Base-by-base conservation (phyloP, 2,888 invertebrate species). In the Tetropium fuscum region DNA sequence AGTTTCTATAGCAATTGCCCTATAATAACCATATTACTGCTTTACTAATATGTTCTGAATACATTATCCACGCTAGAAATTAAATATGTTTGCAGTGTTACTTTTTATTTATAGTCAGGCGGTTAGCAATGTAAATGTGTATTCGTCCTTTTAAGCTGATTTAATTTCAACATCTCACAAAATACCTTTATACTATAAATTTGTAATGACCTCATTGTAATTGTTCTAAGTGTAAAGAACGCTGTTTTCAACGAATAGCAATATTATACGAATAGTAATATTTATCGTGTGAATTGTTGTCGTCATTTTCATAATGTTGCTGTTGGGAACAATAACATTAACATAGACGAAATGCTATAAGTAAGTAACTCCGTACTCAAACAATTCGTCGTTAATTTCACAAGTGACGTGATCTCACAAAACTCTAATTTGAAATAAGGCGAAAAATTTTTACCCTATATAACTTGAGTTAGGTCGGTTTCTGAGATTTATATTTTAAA, bases 1-100 rank as follows among this genome's bases (percentile, higher is more conserved):
- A 62, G 44, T 49, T 58, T 58, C 58, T 30, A 15, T 27, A 4
- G 54, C 45, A 62, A 58, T 62, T 58, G 58, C 57, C 40, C 40
- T 27, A 36, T 57, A 57, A 57, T 49, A 40, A 45, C 20, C 20
- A 20, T 13, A 40, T 53, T 53, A 48, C 49, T 61, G 56, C 57
- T 61, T 61, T 57, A 57, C 56, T 47, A 57, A 53, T 61, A 22
- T 41, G 18, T 10, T 7, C 10, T 10, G 44, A 30, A 44, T 44
- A 44, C 15, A 44, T 43, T 22, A 20, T 43, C 7, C 16, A 0
- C 27, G 20, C 10, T 7, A 13, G n/a, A 13, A n/a, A 27, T 27
- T 44, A 44, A 44, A 44, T 44, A 44, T 27, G 16, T 27, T 27
- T 15, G 16, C 19, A 16, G 16, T 27, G 27, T 6, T 11, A 10